Base-by-base conservation (phyloP, 2,113 vertebrate genomes). In the Upupa epops region DNA sequence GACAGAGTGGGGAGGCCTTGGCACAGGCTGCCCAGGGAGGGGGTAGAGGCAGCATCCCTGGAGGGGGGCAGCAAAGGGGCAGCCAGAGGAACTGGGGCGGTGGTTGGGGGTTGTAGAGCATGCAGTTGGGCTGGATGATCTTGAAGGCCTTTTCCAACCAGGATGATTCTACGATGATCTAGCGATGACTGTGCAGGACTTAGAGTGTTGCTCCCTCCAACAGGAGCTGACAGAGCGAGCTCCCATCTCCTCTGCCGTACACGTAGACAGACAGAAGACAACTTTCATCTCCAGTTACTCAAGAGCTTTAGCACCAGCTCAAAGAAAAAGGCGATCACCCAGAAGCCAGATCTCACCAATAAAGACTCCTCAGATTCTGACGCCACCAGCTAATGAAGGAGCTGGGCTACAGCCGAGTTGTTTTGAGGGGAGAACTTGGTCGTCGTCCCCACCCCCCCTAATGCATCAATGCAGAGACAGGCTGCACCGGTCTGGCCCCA, bases 361-460 rank as follows among this genome's bases (percentile, higher is more conserved):
- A 24, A 20, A 26, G 17, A 24, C 70, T 17, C 26, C 59, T 28
- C 17, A 9, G 11, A 7, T 40, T 74, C 48, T 51, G 52, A 52
- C 48, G 64, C 12, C 5, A 42, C 4, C 60, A 59, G 42, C 31
- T 59, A 55, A 58, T 0, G 4, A 66, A 26, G 17, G 48, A 71
- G 28, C 2, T 36, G 37, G 16, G 18, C 16, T 37, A 2, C 0
- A 0, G 22, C n/a, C 29, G 16, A 2, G 7, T 34, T 28, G 69
- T 28, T 81, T 17, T 31, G n/a, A 18, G n/a, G 37, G 40, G 8
- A 36, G 5, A 79, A 69, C 32, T 58, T n/a, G n/a, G n/a, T n/a
- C n/a, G n/a, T n/a, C 36, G 51, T 18, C 19, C 10, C 1, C 40
- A 42, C 20, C 17, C 6, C 24, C 3, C 26, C 6, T 42, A 64